Base-by-base conservation (phyloP, 37 sponge, comb jelly and placozoan genomes). In the Cladorhizidae sp. region DNA sequence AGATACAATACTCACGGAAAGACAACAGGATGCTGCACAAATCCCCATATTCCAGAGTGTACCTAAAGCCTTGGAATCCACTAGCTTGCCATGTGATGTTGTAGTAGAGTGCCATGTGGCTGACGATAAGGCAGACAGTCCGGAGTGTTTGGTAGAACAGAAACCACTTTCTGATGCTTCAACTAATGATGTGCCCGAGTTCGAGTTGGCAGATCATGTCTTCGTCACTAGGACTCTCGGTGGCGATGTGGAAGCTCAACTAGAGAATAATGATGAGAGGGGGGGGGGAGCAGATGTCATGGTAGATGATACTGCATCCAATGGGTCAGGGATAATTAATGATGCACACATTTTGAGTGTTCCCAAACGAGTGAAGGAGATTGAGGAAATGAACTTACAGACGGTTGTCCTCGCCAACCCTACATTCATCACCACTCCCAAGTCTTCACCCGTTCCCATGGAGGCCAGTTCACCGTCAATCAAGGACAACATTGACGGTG, bases 321-420 rank as follows among this genome's bases (percentile, higher is more conserved):
- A 73, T 12, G 54, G 41, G 0, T 63, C 83, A 20, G 71, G 72
- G 2, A 80, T 76, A 12, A 64, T 84, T 18, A 70, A 77, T n/a
- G 69, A 43, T 21, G 41, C 80, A 28, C 91, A 90, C 40, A 86
- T 90, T 40, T 64, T 64, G 33, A 88, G 93, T 57, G 93, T 93
- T 0, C 76, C 77, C 11, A 82, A 93, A 56, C 71, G 89, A 45
- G 81, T 93, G 55, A 93, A 88, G 64, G 82, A 85, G 50, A 88
- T 93, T 57, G 93, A 93, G 42, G 61, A 85, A 32, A 80, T 56
- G 81, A 67, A 51, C 31, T 17, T 29, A 17, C 41, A 71, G 29
- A 39, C 8, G 18, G n/a, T 26, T 31, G 68, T 2, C 35, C 32
- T 11, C 8, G 8, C 33, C 11, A 18, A 26, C 56, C 40, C n/a